phyloP scores from a whole-genome alignment of 1,140 invertebrate species.

The Microplitis demolitor region DNA sequence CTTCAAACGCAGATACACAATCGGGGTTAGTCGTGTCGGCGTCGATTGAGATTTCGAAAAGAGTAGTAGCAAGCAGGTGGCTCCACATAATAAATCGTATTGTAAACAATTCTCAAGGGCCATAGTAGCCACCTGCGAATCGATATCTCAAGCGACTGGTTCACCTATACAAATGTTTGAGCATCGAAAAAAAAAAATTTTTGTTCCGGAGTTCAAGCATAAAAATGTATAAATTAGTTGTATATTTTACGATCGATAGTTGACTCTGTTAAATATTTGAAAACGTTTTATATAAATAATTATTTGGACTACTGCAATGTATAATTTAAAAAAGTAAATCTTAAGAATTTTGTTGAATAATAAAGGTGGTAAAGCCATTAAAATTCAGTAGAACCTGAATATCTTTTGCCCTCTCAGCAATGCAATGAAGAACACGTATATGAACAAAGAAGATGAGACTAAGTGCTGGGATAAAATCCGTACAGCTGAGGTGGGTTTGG shows the following conservation, averaged over 20 bases:
- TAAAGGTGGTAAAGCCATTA: too few relatives aligned
- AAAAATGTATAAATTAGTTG: too few relatives aligned
- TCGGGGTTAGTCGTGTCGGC: constrained; percentile 37
- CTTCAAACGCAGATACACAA: not conserved
- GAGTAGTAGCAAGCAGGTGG: constrained; percentile 46
- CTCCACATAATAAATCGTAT: constrained; percentile 58
- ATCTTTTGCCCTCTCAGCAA: not conserved
- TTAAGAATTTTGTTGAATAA: too few relatives aligned
- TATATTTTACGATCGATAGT: too few relatives aligned
- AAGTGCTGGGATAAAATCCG: constrained; percentile 39
- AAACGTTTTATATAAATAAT: too few relatives aligned
- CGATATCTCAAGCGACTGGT: constrained; percentile 46
- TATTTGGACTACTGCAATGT: too few relatives aligned
- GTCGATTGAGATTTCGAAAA: constrained; percentile 53
- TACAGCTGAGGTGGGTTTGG: constrained; percentile 27
- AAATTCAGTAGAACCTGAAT: not conserved
- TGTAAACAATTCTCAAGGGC: constrained; percentile 52
- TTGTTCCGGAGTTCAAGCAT: not conserved
- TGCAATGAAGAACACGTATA: constrained; percentile 18
- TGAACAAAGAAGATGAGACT: constrained; percentile 30
- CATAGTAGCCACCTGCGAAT: constrained; percentile 55
- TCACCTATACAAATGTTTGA: constrained; percentile 48
- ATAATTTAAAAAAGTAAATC: too few relatives aligned
- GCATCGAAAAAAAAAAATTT: not conserved
- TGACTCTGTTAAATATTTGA: too few relatives aligned